Evolutionary conservation across 2,888 invertebrate species (phyloP), one percentile per base, ranked within the genome.

Genomic region (Hyposoter dolosus): DNA sequence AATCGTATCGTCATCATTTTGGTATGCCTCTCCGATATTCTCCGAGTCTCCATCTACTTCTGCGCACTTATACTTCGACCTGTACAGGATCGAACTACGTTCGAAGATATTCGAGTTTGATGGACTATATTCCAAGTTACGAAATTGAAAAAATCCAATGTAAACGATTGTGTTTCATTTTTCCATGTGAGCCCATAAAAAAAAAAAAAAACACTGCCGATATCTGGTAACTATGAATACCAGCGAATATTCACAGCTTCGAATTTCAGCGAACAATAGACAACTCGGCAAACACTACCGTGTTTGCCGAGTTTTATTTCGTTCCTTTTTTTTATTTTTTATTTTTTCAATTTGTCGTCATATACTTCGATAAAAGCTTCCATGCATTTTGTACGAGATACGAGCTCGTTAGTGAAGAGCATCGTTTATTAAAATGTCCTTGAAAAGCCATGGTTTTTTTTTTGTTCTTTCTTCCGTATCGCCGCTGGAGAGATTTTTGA

Each of bases 1-100:
- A 83, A 86, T 86, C 86, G 76, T 66, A 86, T 81, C 86, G 72
- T 83, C 86, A 60, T 72, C 53, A 72, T 82, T 45, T 32, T 53
- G 69, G 63, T 65, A 75, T 76, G 40, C 74, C 69, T 56, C 78
- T 71, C 75, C 68, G 75, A 85, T 82, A 75, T 71, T 75, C 47
- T 71, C 74, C 47, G 69, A 82, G 72, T 75, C 75, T 17, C n/a
- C 65, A 71, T 63, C 68, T 17, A 9, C 35, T n/a, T 63, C 53
- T 5, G 32, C 32, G 43, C 50, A 47, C 63, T 10, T 17, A 35
- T 60, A 45, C 19, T 15, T 56, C 40, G 15, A 69, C 17, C 10
- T n/a, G 35, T 50, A 19, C 12, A 6, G 9, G 53, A 72, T 72
- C 35, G 23, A 35, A 19, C 10, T n/a, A 5, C 2, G 50, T 12